These are phyloP conservation scores for Drosophila mulleri DNA, from an alignment of 2,888 invertebrate genomes.

Conservation along the genomic window DNA sequence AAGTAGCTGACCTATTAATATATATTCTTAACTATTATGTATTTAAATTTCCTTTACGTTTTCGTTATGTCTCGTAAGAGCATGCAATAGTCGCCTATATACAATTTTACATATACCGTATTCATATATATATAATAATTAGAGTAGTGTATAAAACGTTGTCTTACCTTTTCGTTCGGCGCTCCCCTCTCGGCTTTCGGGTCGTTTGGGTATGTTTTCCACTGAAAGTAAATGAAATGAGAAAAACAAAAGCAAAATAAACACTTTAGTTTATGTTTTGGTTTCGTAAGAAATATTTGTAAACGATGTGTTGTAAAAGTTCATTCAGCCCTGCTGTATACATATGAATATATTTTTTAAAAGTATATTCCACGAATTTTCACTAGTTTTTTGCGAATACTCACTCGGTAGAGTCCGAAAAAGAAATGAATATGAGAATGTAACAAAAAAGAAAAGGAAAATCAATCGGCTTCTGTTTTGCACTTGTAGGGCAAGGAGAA, in stretches of 20 bases:
- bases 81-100: conserved; percentile 25
- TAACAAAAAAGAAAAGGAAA: conserved; percentile 52
- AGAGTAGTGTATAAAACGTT: conserved; percentile 40
- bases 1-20: background rate
- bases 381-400: conserved; percentile 30
- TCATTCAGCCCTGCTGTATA: conserved; percentile 12
- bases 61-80: conserved; percentile 22
- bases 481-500: conserved; percentile 62
- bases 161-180: conserved; percentile 84
- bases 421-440: conserved; percentile 51
- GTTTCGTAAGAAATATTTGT: conserved; percentile 48
- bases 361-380: conserved; percentile 21
- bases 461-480: conserved; percentile 77
- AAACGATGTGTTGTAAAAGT: conserved; percentile 31
- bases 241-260: conserved; percentile 37
- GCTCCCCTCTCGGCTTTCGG: conserved; percentile 85
- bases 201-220: conserved; percentile 83
- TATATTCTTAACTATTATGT: background rate
- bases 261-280: conserved; percentile 43
- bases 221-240: conserved; percentile 71
- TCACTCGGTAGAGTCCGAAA: conserved; percentile 50
- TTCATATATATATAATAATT: conserved; percentile 6
- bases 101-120: conserved; percentile 24
- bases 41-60: background rate
- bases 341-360: conserved; percentile 2